phyloP scores from a whole-genome alignment of 2,113 vertebrate genomes.

The Elgaria multicarinata region DNA sequence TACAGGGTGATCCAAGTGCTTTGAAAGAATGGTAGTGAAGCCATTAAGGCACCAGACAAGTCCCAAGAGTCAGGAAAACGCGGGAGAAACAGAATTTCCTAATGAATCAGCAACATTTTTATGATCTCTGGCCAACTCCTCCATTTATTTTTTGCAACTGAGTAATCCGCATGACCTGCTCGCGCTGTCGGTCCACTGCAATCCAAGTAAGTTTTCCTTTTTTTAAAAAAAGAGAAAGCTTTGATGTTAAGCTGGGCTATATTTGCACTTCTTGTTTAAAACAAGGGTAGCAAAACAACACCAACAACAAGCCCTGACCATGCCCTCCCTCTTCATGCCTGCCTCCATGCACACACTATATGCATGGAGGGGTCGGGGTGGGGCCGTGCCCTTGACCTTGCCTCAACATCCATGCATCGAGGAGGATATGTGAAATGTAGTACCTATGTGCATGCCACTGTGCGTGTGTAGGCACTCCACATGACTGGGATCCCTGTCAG shows the following conservation, averaged over 20 bases:
- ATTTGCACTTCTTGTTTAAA: background rate
- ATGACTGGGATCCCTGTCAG: background rate
- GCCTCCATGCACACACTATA: background rate
- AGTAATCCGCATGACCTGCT: background rate
- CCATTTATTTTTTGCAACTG: background rate
- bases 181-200: rapidly evolving
- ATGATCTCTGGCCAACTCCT: background rate
- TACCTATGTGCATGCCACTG: background rate
- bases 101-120: slow-evolving; percentile 6
- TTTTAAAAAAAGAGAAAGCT: background rate
- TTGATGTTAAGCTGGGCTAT: background rate
- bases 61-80: background rate
- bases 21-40: background rate
- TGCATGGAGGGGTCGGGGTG: no score
- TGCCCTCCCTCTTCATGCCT: background rate
- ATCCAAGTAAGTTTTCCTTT: slow-evolving; percentile 8
- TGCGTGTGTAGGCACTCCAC: background rate
- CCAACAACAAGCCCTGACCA: no score
- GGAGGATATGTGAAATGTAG: background rate
- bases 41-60: background rate
- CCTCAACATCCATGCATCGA: background rate
- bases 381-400: background rate
- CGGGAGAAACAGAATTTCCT: background rate
- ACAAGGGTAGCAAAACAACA: background rate
- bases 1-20: background rate